Evolutionary conservation across 1,140 invertebrate genomes (phyloP).

Genomic region (Oreohelix idahoensis): DNA sequence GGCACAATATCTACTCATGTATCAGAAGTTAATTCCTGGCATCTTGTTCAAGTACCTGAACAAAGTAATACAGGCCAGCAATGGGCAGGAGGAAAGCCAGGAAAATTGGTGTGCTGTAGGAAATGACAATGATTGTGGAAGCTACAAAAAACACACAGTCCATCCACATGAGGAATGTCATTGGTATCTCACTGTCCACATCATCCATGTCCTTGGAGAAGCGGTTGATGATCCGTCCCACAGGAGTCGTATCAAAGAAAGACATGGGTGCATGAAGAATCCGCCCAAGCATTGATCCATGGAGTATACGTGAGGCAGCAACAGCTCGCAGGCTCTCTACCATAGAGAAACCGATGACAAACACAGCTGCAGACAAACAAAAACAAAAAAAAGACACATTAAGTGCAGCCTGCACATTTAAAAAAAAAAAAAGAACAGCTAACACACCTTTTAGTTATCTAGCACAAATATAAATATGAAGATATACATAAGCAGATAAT

Average conservation of each 20-base stretch:
- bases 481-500: too few relatives aligned
- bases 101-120: constrained; percentile 90
- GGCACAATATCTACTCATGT: too few relatives aligned
- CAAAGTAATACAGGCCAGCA: constrained; percentile 88
- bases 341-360: constrained; percentile 53
- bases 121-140: constrained; percentile 90
- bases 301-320: constrained; percentile 82
- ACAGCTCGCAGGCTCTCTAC: constrained; percentile 59
- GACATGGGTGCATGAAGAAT: constrained; percentile 74
- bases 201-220: constrained; percentile 77
- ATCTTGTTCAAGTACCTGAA: constrained; percentile 77
- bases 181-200: constrained; percentile 69
- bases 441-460: neutral
- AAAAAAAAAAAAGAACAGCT: too few relatives aligned
- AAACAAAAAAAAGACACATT: neutral
- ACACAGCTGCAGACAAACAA: constrained; percentile 49
- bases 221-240: constrained; percentile 78
- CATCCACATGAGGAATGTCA: constrained; percentile 64
- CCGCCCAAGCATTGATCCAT: constrained; percentile 82
- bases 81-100: constrained; percentile 87
- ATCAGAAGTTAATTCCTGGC: too few relatives aligned
- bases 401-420: too few relatives aligned
- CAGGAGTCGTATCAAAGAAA: constrained; percentile 80
- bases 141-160: constrained; percentile 80
- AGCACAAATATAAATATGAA: neutral